Evolutionary conservation across 2,113 vertebrate genomes (phyloP).

Genomic region (Hippoglossus stenolepis): DNA sequence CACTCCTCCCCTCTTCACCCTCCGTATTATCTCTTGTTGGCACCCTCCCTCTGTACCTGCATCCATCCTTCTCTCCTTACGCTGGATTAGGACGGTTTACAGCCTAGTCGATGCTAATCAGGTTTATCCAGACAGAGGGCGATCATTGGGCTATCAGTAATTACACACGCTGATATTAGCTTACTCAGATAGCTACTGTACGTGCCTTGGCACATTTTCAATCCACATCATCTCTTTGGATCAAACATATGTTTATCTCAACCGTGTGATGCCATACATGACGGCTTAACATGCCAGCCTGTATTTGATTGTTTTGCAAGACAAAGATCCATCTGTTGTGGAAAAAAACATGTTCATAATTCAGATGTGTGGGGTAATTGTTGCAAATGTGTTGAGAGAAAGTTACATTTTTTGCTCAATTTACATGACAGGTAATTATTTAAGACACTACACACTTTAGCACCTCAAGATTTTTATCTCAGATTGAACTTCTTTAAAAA

Average conservation of each 20-base stretch:
- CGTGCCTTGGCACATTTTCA: slow-evolving; percentile 64
- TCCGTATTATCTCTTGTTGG: not conserved
- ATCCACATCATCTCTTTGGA: slow-evolving; percentile 67
- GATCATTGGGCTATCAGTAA: slow-evolving; percentile 74
- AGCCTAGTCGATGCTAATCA: slow-evolving; percentile 77
- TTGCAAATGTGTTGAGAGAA: not conserved
- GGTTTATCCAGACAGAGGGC: slow-evolving; percentile 75
- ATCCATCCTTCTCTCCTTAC: slow-evolving; percentile 60
- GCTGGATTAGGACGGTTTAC: slow-evolving; percentile 66
- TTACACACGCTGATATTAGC: slow-evolving; percentile 72
- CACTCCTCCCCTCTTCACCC: not conserved
- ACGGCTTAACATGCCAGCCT: slow-evolving; percentile 42
- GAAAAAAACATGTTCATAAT: slow-evolving; percentile 5
- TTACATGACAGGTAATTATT: too few species aligned
- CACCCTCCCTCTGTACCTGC: slow-evolving; percentile 17
- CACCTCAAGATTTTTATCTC: too few species aligned
- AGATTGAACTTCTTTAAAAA: too few species aligned
- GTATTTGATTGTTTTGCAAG: slow-evolving; percentile 56
- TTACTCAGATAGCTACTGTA: slow-evolving; percentile 52
- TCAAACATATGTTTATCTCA: slow-evolving; percentile 62
- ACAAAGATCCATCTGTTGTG: slow-evolving; percentile 69
- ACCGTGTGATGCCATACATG: slow-evolving; percentile 20
- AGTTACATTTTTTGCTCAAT: too few species aligned
- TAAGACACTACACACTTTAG: too few species aligned
- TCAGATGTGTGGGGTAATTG: not conserved